These are phyloP conservation scores for Acanthis flammea DNA, from an alignment of 2,797 vertebrate genomes.

Conservation along the genomic window DNA sequence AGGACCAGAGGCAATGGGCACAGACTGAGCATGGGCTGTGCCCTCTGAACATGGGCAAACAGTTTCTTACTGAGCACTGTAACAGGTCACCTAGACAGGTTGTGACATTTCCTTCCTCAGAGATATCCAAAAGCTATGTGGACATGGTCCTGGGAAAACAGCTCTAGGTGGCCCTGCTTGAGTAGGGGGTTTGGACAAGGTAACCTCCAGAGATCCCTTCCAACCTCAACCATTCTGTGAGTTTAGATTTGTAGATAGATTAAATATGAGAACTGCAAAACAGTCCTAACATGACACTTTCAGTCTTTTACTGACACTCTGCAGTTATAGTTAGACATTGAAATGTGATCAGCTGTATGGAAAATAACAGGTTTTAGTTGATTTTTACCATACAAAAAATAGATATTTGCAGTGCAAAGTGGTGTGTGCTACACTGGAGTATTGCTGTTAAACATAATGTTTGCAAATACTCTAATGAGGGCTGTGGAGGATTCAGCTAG, in stretches of 20 bases:
- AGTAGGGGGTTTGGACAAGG: neutral
- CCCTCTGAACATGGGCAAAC: neutral
- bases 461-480: neutral
- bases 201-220: neutral
- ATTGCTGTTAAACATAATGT: neutral
- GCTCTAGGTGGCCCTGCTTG: neutral
- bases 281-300: neutral
- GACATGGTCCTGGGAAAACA: neutral
- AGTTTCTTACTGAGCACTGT: neutral
- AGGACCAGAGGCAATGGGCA: neutral
- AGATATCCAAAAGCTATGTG: neutral
- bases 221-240: neutral
- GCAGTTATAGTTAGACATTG: neutral
- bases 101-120: neutral
- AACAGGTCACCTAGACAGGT: neutral
- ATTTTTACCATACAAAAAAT: neutral
- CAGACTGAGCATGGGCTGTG: accelerated
- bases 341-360: neutral
- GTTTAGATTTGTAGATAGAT: neutral
- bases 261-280: neutral
- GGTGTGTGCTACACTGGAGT: neutral
- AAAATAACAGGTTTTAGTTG: neutral
- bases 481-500: neutral
- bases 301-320: neutral
- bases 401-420: neutral